Percentiles rank a stretch among this genome's conserved stretches.
phyloP scores from a whole-genome alignment of 1,140 invertebrate species.

The Berghia stephanieae region DNA sequence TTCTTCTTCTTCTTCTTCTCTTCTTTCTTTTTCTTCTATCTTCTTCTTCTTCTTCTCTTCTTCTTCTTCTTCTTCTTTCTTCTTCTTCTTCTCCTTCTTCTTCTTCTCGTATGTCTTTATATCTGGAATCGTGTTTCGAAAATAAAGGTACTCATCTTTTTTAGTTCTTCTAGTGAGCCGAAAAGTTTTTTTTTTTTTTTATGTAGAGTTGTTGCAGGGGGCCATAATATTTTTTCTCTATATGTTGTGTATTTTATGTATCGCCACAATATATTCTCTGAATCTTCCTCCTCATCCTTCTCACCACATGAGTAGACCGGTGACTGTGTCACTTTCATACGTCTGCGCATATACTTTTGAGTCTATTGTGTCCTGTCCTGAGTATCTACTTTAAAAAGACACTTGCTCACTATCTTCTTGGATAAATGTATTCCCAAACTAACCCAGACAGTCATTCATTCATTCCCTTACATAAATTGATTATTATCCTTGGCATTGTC shows the following conservation, averaged over 20 bases:
- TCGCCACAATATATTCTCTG: neutral
- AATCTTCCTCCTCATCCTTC: neutral
- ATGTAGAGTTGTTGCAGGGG: neutral
- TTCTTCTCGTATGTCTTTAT: too few species aligned
- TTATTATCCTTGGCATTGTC: too few species aligned
- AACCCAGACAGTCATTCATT: too few species aligned
- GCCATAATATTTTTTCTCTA: neutral
- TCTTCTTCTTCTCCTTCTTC: slow-evolving; percentile 24
- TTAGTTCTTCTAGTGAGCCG: too few species aligned
- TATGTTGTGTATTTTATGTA: neutral
- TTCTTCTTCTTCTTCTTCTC: neutral
- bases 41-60: slow-evolving; percentile 27
- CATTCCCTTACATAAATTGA: too few species aligned
- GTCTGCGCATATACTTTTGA: too few species aligned
- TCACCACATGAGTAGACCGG: neutral
- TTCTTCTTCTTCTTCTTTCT: slow-evolving; percentile 9
- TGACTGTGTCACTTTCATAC: neutral
- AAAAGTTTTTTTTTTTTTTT: slow-evolving; percentile 16
- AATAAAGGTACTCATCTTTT: too few species aligned
- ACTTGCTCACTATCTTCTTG: neutral
- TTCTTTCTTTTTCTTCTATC: neutral
- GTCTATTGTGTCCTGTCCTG: too few species aligned
- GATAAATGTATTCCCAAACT: too few species aligned
- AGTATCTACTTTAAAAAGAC: too few species aligned
- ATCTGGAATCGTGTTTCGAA: too few species aligned